A percentile compares a stretch with the other conserved stretches of the same genome.
Evolutionary conservation across 2,888 invertebrate genomes (phyloP).

Genomic region (Pristionchus japonicus): DNA sequence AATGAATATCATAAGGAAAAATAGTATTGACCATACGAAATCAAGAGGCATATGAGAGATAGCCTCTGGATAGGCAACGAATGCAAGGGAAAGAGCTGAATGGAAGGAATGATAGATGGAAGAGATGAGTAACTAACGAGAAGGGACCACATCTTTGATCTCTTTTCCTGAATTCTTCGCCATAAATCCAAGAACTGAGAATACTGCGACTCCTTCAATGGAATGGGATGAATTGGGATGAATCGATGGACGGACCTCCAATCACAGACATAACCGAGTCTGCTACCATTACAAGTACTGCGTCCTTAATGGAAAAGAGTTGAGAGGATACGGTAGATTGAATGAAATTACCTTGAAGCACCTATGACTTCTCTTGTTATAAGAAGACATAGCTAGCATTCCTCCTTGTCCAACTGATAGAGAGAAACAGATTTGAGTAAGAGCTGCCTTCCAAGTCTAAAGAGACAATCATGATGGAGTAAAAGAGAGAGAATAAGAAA

Average conservation of each 20-base stretch:
- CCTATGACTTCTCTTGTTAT: slow-evolving; percentile 58
- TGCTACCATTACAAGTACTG: slow-evolving; percentile 57
- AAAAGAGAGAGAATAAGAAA: not conserved
- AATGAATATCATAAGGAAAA: slow-evolving; percentile 73
- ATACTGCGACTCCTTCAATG: slow-evolving; percentile 61
- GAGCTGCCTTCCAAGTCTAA: slow-evolving; percentile 60
- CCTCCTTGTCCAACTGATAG: slow-evolving; percentile 63
- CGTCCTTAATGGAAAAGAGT: slow-evolving; percentile 52
- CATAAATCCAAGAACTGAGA: slow-evolving; percentile 76
- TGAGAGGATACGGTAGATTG: not conserved
- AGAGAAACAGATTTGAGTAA: slow-evolving; percentile 63
- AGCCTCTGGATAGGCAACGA: slow-evolving; percentile 75
- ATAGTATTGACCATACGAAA: slow-evolving; percentile 70
- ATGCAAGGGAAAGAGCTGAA: slow-evolving; percentile 76
- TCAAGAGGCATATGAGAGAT: slow-evolving; percentile 66
- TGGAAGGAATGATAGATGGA: not conserved
- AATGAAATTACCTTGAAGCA: slow-evolving; percentile 44
- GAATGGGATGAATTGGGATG: not conserved
- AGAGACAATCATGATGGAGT: not conserved
- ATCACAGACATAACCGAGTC: slow-evolving; percentile 61
- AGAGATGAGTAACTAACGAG: slow-evolving; percentile 48
- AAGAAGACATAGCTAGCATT: slow-evolving; percentile 57
- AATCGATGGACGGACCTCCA: slow-evolving; percentile 43
- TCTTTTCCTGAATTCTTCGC: slow-evolving; percentile 61
- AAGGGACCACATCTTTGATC: slow-evolving; percentile 74